Evolutionary conservation across 2,888 invertebrate species (phyloP).

Genomic region (Silvanus unidentatus): DNA sequence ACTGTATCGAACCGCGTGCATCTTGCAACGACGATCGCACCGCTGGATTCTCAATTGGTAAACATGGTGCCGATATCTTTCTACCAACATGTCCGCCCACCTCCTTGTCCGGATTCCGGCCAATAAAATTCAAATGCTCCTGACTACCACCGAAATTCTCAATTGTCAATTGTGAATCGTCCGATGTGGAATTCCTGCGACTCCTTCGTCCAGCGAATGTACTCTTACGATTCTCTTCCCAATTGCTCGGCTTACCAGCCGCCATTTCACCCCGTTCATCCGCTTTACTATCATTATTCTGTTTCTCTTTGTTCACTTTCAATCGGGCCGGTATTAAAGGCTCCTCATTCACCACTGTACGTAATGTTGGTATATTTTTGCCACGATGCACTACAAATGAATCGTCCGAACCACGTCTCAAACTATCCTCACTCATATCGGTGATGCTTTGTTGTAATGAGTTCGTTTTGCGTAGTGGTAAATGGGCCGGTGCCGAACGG

Average conservation of each 20-base stretch:
- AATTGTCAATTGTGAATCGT: constrained; percentile 84
- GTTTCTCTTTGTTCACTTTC: constrained; percentile 57
- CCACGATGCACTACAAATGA: constrained; percentile 79
- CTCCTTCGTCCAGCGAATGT: constrained; percentile 79
- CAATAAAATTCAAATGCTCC: constrained; percentile 80
- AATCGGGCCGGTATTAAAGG: constrained; percentile 49
- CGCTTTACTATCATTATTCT: constrained; percentile 58
- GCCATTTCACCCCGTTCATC: constrained; percentile 63
- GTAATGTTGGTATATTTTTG: constrained; percentile 70
- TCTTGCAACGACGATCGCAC: constrained; percentile 72
- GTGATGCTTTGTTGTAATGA: constrained; percentile 42
- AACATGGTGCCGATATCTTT: constrained; percentile 52
- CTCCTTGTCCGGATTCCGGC: constrained; percentile 77
- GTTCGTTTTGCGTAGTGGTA: constrained; percentile 42
- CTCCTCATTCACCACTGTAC: constrained; percentile 57
- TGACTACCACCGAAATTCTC: constrained; percentile 92
- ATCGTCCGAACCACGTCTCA: constrained; percentile 54
- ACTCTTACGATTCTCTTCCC: constrained; percentile 66
- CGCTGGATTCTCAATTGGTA: constrained; percentile 56
- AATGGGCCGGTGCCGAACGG: constrained; percentile 50
- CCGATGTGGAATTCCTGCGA: constrained; percentile 74
- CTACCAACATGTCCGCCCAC: constrained; percentile 48
- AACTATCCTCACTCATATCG: constrained; percentile 45
- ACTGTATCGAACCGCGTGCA: constrained; percentile 63
- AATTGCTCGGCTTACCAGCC: constrained; percentile 81